These are phyloP conservation scores for Leptopilina myrica DNA, from an alignment of 2,888 invertebrate genomes.

Conservation along the genomic window DNA sequence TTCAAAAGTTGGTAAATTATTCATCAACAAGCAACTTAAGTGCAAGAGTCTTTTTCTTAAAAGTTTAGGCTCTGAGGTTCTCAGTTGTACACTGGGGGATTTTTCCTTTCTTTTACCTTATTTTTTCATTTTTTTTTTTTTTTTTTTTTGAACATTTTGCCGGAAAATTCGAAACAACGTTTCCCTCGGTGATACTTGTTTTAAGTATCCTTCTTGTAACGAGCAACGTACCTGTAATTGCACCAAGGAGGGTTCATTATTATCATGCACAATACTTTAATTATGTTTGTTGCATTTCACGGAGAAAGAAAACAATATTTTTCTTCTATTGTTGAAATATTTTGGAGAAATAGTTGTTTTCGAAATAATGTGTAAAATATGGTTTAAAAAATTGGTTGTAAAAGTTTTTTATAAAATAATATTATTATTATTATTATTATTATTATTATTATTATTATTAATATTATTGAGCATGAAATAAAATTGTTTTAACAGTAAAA, in stretches of 20 bases:
- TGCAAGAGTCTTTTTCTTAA: neutral
- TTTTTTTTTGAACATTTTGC: slow-evolving; percentile 31
- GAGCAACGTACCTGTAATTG: slow-evolving; percentile 46
- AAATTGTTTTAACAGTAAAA: too few species aligned
- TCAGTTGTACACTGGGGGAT: slow-evolving; percentile 8
- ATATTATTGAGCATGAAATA: too few species aligned
- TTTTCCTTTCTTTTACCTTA: neutral
- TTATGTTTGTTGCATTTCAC: slow-evolving; percentile 5
- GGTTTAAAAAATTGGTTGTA: too few species aligned
- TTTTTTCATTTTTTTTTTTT: too few species aligned
- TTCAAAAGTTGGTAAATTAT: slow-evolving; percentile 21
- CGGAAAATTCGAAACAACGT: slow-evolving; percentile 34
- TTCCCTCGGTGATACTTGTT: slow-evolving; percentile 45
- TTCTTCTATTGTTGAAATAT: neutral
- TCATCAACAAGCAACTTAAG: slow-evolving; percentile 6
- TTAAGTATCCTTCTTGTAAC: slow-evolving; percentile 52
- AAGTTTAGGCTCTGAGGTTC: slow-evolving; percentile 28
- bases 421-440: too few species aligned
- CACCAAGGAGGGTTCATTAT: slow-evolving; percentile 31
- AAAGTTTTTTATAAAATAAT: too few species aligned
- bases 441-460: too few species aligned
- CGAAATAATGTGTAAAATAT: too few species aligned
- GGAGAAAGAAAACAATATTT: neutral
- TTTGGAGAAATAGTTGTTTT: neutral
- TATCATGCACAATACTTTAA: slow-evolving; percentile 25